Percentiles rank a stretch among this genome's conserved stretches.
phyloP scores from a whole-genome alignment of 2,797 vertebrate species.

The Picus viridis region DNA sequence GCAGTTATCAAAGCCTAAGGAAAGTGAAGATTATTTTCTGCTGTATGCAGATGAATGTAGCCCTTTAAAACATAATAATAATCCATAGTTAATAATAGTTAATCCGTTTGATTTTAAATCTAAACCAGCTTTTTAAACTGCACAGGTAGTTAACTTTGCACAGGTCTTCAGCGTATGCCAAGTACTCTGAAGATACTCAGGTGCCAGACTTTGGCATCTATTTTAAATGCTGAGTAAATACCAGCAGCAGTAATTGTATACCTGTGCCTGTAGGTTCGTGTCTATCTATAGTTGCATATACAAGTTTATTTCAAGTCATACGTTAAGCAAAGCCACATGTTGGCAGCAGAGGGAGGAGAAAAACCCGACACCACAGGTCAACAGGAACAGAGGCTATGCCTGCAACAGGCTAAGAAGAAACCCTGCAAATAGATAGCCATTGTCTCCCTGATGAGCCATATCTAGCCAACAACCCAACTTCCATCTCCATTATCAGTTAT shows the following conservation, averaged over 20 bases:
- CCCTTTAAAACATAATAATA: not conserved
- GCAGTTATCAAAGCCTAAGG: not conserved
- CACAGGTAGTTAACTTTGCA: not conserved
- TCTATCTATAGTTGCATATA: not conserved
- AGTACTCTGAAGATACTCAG: not conserved
- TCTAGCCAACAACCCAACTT: conserved; percentile 64
- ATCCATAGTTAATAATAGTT: not conserved
- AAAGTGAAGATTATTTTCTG: not conserved
- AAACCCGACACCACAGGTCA: not conserved
- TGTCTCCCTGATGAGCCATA: conserved; percentile 61
- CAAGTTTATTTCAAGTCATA: not conserved
- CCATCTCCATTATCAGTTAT: conserved; percentile 69
- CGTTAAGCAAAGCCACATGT: not conserved
- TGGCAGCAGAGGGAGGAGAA: not conserved
- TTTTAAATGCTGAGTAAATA: not conserved
- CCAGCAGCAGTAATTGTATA: not conserved
- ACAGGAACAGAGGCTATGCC: not conserved
- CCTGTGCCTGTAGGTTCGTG: not conserved
- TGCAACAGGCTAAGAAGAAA: conserved; percentile 21
- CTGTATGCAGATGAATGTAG: not conserved
- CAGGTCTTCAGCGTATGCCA: not conserved
- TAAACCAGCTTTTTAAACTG: not conserved
- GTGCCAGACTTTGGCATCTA: not conserved
- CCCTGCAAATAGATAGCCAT: conserved; percentile 39
- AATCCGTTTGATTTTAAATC: not conserved